These are phyloP conservation scores for Pelecanus crispus DNA, from an alignment of 2,113 vertebrate genomes.

Conservation along the genomic window DNA sequence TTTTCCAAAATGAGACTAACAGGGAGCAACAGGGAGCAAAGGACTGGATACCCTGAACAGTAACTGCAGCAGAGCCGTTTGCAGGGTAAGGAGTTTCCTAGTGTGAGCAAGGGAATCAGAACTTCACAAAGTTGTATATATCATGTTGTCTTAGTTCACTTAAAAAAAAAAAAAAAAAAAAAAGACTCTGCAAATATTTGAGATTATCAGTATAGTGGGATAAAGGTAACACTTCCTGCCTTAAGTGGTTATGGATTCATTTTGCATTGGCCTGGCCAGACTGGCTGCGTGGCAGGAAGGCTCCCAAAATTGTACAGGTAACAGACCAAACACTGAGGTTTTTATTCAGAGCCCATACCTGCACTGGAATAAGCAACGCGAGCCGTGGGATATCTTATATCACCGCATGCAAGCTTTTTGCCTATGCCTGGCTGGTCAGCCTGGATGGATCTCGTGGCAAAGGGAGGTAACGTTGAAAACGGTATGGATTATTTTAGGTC, in stretches of 20 bases:
- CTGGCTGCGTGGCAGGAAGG: neutral
- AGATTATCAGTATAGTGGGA: neutral
- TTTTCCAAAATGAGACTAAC: neutral
- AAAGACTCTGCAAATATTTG: neutral
- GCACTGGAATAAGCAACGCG: neutral
- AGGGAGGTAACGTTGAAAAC: conserved; percentile 11
- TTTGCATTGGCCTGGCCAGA: neutral
- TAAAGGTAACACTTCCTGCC: neutral
- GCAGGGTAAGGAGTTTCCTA: neutral
- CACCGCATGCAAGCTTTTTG: neutral
- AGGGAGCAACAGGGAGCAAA: neutral
- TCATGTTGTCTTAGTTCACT: neutral
- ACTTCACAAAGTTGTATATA: neutral
- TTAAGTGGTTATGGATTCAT: neutral
- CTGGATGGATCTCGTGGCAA: neutral
- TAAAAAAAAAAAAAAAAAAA: neutral
- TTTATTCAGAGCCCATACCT: neutral
- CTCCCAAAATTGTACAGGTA: neutral
- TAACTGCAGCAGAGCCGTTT: neutral
- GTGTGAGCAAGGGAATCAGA: neutral
- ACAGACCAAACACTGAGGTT: neutral
- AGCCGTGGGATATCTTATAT: neutral
- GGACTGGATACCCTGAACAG: neutral
- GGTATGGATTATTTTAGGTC: neutral
- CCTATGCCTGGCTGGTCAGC: neutral